phyloP scores from a whole-genome alignment of 2,113 vertebrate species.

The Regulus satrapa region DNA sequence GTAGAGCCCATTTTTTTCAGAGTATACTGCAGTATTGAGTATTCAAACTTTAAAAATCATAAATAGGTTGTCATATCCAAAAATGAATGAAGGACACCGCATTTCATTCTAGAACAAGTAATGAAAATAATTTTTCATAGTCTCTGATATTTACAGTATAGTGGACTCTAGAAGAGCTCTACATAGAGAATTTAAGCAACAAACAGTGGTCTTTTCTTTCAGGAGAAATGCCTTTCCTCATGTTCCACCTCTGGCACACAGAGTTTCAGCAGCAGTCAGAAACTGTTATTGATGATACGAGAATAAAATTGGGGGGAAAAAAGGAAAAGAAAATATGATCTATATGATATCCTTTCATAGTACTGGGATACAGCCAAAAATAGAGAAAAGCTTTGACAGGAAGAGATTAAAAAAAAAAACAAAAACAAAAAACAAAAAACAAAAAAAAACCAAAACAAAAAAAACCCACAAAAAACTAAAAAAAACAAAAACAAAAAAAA shows the following conservation, averaged over 20 bases:
- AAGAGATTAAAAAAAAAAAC: not conserved
- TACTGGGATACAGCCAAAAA: not conserved
- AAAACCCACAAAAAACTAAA: no score
- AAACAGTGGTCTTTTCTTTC: not conserved
- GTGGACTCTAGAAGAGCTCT: not conserved
- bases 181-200: not conserved
- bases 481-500: not conserved
- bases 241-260: not conserved
- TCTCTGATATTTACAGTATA: not conserved
- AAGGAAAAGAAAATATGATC: not conserved
- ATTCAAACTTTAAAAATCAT: not conserved
- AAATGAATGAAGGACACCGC: not conserved
- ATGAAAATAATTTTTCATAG: not conserved
- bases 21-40: not conserved
- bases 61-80: not conserved
- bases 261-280: not conserved
- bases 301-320: not conserved
- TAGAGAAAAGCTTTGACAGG: not conserved
- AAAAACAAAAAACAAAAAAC: no score
- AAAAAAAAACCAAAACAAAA: not conserved
- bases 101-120: not conserved
- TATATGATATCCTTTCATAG: not conserved
- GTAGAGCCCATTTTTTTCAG: not conserved
- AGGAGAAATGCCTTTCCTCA: not conserved
- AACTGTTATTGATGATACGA: not conserved